Evolutionary conservation across 2,888 invertebrate genomes (phyloP), one percentile per base, ranked within the genome.

Genomic region (Amiota mariae): DNA sequence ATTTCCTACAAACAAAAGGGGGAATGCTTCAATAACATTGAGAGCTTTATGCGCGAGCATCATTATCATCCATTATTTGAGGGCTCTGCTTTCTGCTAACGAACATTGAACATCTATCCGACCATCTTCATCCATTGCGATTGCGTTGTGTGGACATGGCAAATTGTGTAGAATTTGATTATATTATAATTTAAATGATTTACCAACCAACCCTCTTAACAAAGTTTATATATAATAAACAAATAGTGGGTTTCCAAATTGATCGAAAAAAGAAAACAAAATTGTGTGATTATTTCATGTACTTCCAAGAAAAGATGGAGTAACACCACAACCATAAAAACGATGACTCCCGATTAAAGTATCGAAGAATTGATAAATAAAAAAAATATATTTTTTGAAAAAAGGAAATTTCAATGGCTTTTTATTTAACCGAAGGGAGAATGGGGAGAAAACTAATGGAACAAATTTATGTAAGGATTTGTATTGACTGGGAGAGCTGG

Each of bases 371-470:
- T 73, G 72, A 73, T 46, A 61, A 85, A 85, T 81, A 83, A 85
- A 80, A 71, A 49, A 63, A 63, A 15, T n/a, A 77, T 77, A 74
- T 81, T 80, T 64, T 82, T 80, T 80, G 78, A 82, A 85, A 83
- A 71, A 71, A 71, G 48, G 0, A 71, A 61, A 11, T 20, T 36
- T 6, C 36, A 20, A 18, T 59, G 13, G 15, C 2, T 3, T 3
- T 71, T 18, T 61, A 20, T 71, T 71, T 20, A 46, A 15, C 12
- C 51, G 18, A 56, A 54, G 54, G 6, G 63, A 46, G 63, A 8
- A n/a, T 47, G 13, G 18, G 15, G 15, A 51, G 12, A 81, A 79
- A 81, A 10, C 9, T 3, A 66, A 12, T 78, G 75, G 8, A 83
- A 77, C 0, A 81, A 76, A 56, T 75, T 78, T 1, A 72, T 75